Evolutionary conservation across 1,140 invertebrate species (phyloP), one percentile per base, ranked within the genome.

Genomic region (Pantala flavescens): DNA sequence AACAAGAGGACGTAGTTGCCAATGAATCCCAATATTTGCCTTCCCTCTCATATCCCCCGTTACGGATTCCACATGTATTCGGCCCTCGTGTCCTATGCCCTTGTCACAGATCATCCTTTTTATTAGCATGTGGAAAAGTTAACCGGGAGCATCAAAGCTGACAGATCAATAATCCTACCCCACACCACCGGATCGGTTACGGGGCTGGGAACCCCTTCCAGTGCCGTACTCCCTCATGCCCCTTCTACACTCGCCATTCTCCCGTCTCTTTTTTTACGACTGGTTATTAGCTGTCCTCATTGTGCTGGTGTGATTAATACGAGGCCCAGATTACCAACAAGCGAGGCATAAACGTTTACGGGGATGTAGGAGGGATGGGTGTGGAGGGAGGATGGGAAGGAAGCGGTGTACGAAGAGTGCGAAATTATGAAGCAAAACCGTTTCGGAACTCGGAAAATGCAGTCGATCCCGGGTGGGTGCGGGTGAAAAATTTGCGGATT

Each of bases 121-220:
- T 63, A 63, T 63, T 63, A 63, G 49, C 49, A 63, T 63, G 49
- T 63, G 49, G 49, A 63, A 36, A 63, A 63, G 49, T 63, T 63
- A 63, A 63, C 49, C n/a, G 49, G n/a, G 49, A 63, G 49, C 49
- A 63, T 63, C 49, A 21, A 16, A 16, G 49, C 14, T 16, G 49
- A 63, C 49, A 63, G 49, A 63, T 63, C 49, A 63, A 63, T 63
- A 63, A 63, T 36, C 5, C 49, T 63, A 3, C n/a, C 16, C 49
- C 49, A 36, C 28, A 36, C 28, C 28, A 36, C 28, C 28, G 28
- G 9, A 9, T 36, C 28, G 28, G 3, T 2, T 2, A 36, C 3
- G 3, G 28, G 28, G 28, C 28, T 5, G 28, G 28, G 28, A 36
- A 36, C 28, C 28, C 28, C 28, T 9, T 36, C 28, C 28, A 2